phyloP scores from a whole-genome alignment of 2,888 invertebrate genomes.

The Eupithecia insigniata region DNA sequence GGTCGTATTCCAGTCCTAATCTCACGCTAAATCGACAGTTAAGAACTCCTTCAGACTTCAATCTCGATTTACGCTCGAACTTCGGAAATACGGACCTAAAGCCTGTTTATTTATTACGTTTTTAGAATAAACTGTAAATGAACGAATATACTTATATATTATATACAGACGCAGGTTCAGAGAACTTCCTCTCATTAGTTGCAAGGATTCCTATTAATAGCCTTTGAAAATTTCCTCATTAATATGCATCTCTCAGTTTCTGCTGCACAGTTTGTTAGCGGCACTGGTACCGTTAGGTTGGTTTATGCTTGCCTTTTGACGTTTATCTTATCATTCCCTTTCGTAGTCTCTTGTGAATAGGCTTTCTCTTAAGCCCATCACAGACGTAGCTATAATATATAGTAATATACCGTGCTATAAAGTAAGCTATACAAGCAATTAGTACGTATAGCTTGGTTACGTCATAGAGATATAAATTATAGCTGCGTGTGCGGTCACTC shows the following conservation, averaged over 20 bases:
- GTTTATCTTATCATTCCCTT: background rate
- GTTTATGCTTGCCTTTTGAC: slow-evolving; percentile 18
- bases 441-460: too few relatives aligned
- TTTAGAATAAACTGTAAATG: slow-evolving; percentile 12
- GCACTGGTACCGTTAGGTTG: slow-evolving; percentile 27
- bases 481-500: too few relatives aligned
- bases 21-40: slow-evolving; percentile 10
- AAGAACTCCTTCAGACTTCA: background rate
- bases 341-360: background rate
- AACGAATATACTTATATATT: slow-evolving; percentile 47
- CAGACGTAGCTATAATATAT: too few relatives aligned
- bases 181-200: slow-evolving; percentile 31
- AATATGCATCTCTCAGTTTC: slow-evolving; percentile 27
- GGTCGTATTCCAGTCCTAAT: slow-evolving; percentile 10
- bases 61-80: background rate
- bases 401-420: too few relatives aligned
- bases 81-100: background rate
- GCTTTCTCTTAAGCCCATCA: background rate
- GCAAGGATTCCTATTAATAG: slow-evolving; percentile 30
- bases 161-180: slow-evolving; percentile 21
- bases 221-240: slow-evolving; percentile 35
- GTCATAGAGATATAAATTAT: too few relatives aligned
- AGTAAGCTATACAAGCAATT: too few relatives aligned
- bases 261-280: slow-evolving; percentile 21
- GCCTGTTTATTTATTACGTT: background rate